phyloP scores from a whole-genome alignment of 2,113 vertebrate genomes.

The Erythrocercus mccallii region DNA sequence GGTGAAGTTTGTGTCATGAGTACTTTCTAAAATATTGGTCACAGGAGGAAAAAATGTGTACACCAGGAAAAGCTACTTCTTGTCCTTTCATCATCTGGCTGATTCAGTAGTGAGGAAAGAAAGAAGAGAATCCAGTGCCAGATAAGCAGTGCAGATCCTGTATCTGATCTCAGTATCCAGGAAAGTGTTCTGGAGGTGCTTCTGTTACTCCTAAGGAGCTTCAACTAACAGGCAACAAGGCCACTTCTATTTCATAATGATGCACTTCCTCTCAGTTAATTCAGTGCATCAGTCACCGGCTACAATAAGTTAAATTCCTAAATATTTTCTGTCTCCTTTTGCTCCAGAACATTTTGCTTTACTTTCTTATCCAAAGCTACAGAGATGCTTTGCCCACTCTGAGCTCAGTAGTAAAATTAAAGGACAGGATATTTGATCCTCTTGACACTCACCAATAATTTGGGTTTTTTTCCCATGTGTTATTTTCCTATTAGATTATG shows the following conservation, averaged over 20 bases:
- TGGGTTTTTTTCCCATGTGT: accelerated
- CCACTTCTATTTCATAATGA: not conserved
- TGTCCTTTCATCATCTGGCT: not conserved
- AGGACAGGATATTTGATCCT: not conserved
- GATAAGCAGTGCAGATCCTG: not conserved
- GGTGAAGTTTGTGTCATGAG: not conserved
- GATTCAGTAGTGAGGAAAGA: not conserved
- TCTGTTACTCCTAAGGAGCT: not conserved
- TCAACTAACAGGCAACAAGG: not conserved
- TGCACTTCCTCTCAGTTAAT: not conserved
- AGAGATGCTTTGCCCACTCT: not conserved
- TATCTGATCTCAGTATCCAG: not conserved
- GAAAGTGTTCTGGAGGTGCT: not conserved
- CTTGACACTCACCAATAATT: not conserved
- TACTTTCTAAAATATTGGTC: not conserved
- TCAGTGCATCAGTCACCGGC: not conserved
- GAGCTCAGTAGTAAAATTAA: not conserved
- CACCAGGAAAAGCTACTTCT: not conserved
- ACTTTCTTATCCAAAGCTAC: not conserved
- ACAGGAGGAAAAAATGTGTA: not conserved
- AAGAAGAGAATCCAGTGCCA: not conserved
- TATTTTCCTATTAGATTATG: not conserved
- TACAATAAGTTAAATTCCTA: not conserved
- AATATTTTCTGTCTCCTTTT: not conserved
- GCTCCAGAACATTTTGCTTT: not conserved